Base-by-base conservation (phyloP, 1,140 invertebrate species). In the Trichoplusia ni region DNA sequence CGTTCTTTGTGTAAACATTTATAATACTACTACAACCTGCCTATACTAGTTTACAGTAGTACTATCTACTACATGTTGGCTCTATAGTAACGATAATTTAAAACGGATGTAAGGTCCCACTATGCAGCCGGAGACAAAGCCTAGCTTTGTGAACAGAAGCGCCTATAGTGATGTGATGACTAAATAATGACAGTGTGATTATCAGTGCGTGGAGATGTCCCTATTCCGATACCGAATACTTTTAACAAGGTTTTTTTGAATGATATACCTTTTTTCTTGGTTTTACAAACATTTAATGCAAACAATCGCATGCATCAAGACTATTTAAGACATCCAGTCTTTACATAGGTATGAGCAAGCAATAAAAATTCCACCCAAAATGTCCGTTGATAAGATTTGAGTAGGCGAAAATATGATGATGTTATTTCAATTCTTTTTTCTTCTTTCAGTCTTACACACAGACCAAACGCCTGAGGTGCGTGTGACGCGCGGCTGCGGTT, bases 401-500 rank as follows among this genome's bases (percentile, higher is more conserved):
- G n/a, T n/a, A n/a, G n/a, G n/a, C n/a, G n/a, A n/a, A n/a, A n/a
- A 19, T 8, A n/a, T 18, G 8, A 5, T 4, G 7, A 6, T 44
- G 19, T 44, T 1, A 16, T 18, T 4, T 16, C 4, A 38, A 42
- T n/a, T 14, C 8, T 8, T 5, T 35, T 0, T 23, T 60, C n/a
- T 35, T 25, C n/a, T 44, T 44, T 7, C 72, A 82, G 75, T 82
- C 31, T 77, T 90, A 5, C 73, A 85, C 11, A 72, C 75, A 2
- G 38, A 82, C 7, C 54, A 77, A n/a, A 73, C 69, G 0, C 77
- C 80, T 0, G 79, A 91, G 37, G 75, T 81, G 6, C 79, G 90
- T 0, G 76, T 92, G 6, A 83, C 86, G 3, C 71, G 92, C 2
- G 75, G 80, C 23, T 92, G 92, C 54, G 91, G 92, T n/a, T 92